A percentile compares a stretch with the other conserved stretches of the same genome.
Conservation (phyloP, 2,888 invertebrate species). For the Lithophane socia region DNA sequence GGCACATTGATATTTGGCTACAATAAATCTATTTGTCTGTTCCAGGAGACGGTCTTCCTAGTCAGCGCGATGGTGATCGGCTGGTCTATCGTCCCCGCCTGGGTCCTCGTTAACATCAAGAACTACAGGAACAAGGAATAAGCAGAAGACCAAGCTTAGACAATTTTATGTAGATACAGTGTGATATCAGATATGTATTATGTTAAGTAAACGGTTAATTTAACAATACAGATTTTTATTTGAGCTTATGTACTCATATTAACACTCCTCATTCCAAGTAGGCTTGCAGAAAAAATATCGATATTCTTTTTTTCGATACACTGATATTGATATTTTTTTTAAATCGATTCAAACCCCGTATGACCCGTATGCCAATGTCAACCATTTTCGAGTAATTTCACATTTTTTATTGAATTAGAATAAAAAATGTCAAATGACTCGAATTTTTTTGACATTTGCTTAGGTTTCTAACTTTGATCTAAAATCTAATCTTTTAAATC, state of each 20-base stretch:
- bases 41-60: conserved; percentile 82
- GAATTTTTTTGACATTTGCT: too few species aligned
- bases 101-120: conserved; percentile 85
- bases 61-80: conserved; percentile 78
- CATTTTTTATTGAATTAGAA: too few species aligned
- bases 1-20: neutral
- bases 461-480: too few species aligned
- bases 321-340: too few species aligned
- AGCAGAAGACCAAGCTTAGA: conserved; percentile 31
- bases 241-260: neutral
- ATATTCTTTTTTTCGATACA: too few species aligned
- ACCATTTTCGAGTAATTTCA: too few species aligned
- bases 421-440: too few species aligned
- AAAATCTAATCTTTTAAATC: too few species aligned
- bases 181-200: conserved; percentile 53
- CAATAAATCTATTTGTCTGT: conserved; percentile 32
- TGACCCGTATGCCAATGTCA: too few species aligned
- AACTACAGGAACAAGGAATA: conserved; percentile 81
- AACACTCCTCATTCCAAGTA: too few species aligned
- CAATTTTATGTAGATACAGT: conserved; percentile 50
- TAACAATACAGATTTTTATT: conserved; percentile 48
- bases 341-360: too few species aligned
- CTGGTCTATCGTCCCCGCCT: conserved; percentile 82
- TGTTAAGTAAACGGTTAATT: conserved; percentile 72
- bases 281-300: too few species aligned